Conservation (phyloP, 2,113 vertebrate genomes). For the Thunnus thynnus region DNA sequence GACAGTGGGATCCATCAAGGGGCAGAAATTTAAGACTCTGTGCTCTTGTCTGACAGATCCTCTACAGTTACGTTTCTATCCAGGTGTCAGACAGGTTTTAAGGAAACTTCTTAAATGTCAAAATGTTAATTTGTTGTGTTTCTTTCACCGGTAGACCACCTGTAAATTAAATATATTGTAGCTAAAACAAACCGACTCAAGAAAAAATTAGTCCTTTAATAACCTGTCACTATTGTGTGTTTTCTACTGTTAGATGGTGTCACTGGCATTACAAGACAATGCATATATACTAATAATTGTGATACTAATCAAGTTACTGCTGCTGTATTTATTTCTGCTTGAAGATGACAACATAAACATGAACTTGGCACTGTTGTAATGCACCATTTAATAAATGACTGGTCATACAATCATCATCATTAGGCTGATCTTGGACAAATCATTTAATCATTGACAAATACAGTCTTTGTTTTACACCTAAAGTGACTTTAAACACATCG, state of each 20-base stretch:
- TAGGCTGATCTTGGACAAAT: neutral
- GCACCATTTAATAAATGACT: neutral
- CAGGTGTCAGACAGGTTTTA: constrained; percentile 22
- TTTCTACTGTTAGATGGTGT: too few species aligned
- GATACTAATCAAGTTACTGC: neutral
- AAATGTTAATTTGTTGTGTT: neutral
- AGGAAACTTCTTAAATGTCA: constrained; percentile 15
- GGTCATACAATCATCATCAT: neutral
- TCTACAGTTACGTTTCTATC: neutral
- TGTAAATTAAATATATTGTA: neutral
- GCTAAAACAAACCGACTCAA: neutral
- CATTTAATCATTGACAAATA: neutral
- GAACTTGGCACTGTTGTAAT: neutral
- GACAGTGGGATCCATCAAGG: neutral
- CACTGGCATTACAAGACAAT: too few species aligned
- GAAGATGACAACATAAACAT: neutral
- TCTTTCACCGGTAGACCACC: neutral
- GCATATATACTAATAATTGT: neutral
- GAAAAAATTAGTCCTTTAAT: neutral
- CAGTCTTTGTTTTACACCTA: neutral
- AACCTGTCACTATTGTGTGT: too few species aligned
- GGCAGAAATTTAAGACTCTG: constrained; percentile 1
- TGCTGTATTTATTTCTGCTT: neutral
- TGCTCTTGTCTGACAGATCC: neutral
- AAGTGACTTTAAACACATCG: neutral